phyloP scores from a whole-genome alignment of 2,113 vertebrate genomes.

The Vulpes ferrilata region DNA sequence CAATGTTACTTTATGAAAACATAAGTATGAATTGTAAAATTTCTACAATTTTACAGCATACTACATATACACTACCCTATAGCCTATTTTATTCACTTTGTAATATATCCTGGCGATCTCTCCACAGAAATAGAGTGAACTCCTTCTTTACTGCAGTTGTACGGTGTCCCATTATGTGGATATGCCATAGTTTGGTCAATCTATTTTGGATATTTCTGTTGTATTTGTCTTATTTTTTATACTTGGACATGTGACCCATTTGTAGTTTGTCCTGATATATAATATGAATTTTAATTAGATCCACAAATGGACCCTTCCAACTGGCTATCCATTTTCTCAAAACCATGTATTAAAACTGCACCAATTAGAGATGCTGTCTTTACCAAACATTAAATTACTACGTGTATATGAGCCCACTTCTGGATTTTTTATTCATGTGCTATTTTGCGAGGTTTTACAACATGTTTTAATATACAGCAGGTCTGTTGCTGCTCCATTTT shows the following conservation, averaged over 20 bases:
- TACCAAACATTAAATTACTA: not conserved
- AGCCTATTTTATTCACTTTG: not conserved
- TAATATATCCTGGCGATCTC: not conserved
- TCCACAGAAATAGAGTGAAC: not conserved
- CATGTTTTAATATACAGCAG: not conserved
- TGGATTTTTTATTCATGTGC: not conserved
- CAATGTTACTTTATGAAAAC: not conserved
- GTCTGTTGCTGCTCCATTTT: not conserved
- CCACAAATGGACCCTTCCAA: slow-evolving; percentile 20
- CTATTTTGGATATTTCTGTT: not conserved
- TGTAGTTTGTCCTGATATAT: not conserved
- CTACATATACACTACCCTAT: not conserved
- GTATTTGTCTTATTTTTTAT: not conserved
- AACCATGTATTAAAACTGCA: not conserved
- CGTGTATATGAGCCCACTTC: not conserved
- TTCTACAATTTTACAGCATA: not conserved
- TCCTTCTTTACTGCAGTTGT: not conserved
- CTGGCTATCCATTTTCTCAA: not conserved
- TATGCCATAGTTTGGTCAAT: not conserved
- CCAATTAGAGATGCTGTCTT: not conserved
- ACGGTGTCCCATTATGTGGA: not conserved
- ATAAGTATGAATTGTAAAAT: not conserved
- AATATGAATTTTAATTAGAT: not conserved
- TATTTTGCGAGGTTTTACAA: not conserved
- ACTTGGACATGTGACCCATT: not conserved